Base-by-base conservation (phyloP, 2,797 vertebrate species). In the Coccyzus lansbergi region DNA sequence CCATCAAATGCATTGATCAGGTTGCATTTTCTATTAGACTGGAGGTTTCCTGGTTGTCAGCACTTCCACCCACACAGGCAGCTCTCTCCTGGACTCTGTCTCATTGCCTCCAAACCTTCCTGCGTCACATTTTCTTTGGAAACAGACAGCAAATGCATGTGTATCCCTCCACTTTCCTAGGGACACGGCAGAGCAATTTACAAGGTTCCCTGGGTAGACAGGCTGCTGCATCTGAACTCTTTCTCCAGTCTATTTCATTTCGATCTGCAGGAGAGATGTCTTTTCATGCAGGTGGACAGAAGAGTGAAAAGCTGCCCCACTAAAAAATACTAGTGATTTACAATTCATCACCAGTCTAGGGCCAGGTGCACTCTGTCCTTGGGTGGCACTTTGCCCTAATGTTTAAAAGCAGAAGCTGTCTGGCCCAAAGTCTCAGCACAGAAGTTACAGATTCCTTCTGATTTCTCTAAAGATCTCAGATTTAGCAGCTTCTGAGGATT, bases 1-100 rank as follows among this genome's bases (percentile, higher is more conserved):
- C 74, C 28, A 2, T 78, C 71, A 83, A 75, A 55, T 33, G 48
- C 33, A 67, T 72, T 64, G 72, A 82, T 86, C 87, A 82, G 63
- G 64, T 52, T 59, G 80, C 63, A 82, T 91, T 96, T 94, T 92
- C 91, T 92, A 34, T 91, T 44, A 86, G 83, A 29, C 67, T 17
- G 63, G 70, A 91, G 80, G 83, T 76, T 86, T 86, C 93, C 77
- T 58, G 46, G 46, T 31, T 93, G 82, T 79, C 90, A 91, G 74
- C 0, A 0, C 82, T 91, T 91, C 74, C 88, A 77, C 93, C 65
- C 94, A 89, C 84, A 1, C 83, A 77, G 70, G 20, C 68, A 79
- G 48, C 83, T 91, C 51, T 51, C 86, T 88, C 82, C 90, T 87
- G 68, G 88, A 79, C 83, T 84, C 69, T 5, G 4, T 86, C 86